Base-by-base conservation (phyloP, 1,140 invertebrate species). In the Drosophila orosa region DNA sequence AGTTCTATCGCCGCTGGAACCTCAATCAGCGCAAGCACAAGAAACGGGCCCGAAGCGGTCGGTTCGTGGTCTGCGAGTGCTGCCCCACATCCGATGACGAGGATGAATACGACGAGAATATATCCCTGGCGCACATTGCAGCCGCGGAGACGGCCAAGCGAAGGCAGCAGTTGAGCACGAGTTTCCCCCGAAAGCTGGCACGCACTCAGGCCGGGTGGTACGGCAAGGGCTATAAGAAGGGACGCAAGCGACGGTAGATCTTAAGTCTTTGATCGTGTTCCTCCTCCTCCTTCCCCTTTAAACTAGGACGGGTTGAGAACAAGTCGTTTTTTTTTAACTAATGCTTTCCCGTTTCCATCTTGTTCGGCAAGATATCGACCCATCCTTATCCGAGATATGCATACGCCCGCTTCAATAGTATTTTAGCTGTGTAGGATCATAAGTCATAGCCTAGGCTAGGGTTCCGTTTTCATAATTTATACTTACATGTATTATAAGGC, bases 161-260 rank as follows among this genome's bases (percentile, higher is more conserved):
- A 7, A 67, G 85, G 72, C 89, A 92, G 78, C 92, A 93, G 82
- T 78, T 89, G 66, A 85, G 69, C 57, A 91, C 90, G 62, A 91
- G 79, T 60, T 91, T 90, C 59, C 79, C 89, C 2, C 61, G 85
- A 17, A 92, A 91, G 62, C 55, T 91, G 40, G 89, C 78, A 15
- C 92, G 92, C 69, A 92, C 93, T n/a, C 93, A 94, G 78, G 92
- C 93, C 1, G 94, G 94, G 9, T 94, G 94, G 94, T 94, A 94
- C 82, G 94, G 94, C 31, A 94, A 94, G 82, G 94, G 94, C 27
- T 94, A 94, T 69, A 92, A 92, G 62, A 94, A 94, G 80, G 93
- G 92, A 58, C 85, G 92, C 50, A 90, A 91, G 65, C 77, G 91
- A 42, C 77, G 82, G 54, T 91, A 82, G 47, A 54, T 19, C 9